phyloP scores from a whole-genome alignment of 2,888 invertebrate species.

The Chalcosyrphus nemorum region DNA sequence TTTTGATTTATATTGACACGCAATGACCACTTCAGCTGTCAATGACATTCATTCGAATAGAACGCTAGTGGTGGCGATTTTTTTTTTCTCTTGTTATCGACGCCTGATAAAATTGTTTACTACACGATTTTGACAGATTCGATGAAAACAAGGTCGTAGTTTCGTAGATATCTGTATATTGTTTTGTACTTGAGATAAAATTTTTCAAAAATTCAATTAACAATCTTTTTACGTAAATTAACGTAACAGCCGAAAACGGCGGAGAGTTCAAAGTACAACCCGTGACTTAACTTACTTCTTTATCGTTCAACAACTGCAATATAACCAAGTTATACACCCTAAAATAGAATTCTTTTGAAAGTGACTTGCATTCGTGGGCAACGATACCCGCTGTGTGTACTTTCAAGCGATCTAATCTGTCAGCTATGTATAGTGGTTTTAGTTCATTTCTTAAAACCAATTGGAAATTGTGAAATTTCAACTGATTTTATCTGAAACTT shows the following conservation, averaged over 20 bases:
- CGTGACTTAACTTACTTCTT: background rate
- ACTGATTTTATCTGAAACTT: background rate
- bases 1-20: slow-evolving; percentile 6
- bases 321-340: background rate
- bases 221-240: background rate
- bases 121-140: background rate
- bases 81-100: slow-evolving; percentile 10
- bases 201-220: no score
- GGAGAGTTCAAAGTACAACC: background rate
- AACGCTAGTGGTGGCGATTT: background rate
- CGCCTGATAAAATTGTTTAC: slow-evolving; percentile 2
- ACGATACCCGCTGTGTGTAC: background rate
- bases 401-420: background rate
- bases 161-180: background rate
- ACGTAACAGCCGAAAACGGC: background rate
- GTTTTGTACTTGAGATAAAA: no score
- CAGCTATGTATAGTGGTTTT: background rate
- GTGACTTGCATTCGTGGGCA: background rate
- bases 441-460: background rate
- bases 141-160: slow-evolving; percentile 5
- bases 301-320: background rate
- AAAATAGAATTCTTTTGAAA: background rate
- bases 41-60: background rate
- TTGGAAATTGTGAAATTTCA: background rate
- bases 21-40: slow-evolving; percentile 17